Conservation (phyloP, 2,888 invertebrate species). For the Reticulitermes lucifugus region DNA sequence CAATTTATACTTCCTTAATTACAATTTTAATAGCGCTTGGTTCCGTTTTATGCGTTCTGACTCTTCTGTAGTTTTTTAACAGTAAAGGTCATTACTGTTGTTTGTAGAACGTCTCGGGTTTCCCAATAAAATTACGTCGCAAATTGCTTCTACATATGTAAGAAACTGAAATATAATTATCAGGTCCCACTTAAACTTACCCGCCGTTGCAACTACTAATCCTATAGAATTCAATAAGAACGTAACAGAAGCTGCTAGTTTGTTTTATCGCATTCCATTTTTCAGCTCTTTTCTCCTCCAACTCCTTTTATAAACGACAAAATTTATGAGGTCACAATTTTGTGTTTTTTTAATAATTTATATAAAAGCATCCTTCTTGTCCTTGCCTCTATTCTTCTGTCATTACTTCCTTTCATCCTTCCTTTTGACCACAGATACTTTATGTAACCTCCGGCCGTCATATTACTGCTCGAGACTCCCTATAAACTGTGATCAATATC, state of each 20-base stretch:
- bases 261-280: neutral
- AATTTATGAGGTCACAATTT: constrained; percentile 33
- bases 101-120: too few species aligned
- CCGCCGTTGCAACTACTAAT: neutral
- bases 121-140: too few species aligned
- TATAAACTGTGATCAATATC: neutral
- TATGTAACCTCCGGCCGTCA: neutral
- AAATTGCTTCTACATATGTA: neutral
- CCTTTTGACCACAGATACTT: neutral
- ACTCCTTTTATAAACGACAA: neutral
- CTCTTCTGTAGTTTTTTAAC: too few species aligned
- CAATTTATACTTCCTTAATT: too few species aligned
- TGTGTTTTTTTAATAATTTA: constrained; percentile 30
- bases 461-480: neutral
- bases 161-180: neutral
- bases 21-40: too few species aligned
- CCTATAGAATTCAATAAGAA: neutral
- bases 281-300: neutral
- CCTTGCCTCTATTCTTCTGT: neutral
- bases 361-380: constrained; percentile 21
- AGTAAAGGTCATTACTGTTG: too few species aligned
- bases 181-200: neutral
- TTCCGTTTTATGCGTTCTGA: too few species aligned
- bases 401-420: neutral
- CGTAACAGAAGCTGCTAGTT: neutral